These are phyloP conservation scores for Eretmochelys imbricata DNA, from an alignment of 2,113 vertebrate genomes.

Conservation along the genomic window DNA sequence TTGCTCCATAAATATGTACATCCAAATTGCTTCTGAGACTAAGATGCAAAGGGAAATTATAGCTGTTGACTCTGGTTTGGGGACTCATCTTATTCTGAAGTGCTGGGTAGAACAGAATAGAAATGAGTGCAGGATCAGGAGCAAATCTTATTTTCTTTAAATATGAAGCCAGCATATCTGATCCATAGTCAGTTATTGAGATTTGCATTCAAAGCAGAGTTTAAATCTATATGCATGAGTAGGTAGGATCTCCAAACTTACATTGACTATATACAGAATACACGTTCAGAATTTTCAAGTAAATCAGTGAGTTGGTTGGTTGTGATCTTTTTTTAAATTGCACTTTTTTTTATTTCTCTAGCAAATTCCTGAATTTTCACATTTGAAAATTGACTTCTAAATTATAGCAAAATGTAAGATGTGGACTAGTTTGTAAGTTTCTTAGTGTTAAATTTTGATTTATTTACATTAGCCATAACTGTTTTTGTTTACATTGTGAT, in stretches of 20 bases:
- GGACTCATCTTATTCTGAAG: neutral
- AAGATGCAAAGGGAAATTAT: neutral
- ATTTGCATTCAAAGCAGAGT: neutral
- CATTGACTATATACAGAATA: neutral
- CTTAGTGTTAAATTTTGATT: neutral
- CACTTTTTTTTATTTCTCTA: neutral
- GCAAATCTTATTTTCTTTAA: neutral
- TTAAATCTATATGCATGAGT: neutral
- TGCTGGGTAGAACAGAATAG: neutral
- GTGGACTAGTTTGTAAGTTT: neutral
- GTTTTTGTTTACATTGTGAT: neutral
- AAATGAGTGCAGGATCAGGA: neutral
- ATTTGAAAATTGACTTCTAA: neutral
- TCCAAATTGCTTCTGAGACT: neutral
- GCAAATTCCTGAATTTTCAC: neutral
- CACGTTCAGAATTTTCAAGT: fast-evolving
- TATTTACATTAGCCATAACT: neutral
- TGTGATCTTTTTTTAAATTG: neutral
- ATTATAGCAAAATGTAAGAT: neutral
- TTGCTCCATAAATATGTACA: fast-evolving
- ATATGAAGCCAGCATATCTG: neutral
- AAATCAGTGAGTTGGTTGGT: neutral
- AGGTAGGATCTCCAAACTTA: neutral
- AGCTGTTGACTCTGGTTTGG: neutral
- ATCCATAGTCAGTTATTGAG: neutral